phyloP scores from a whole-genome alignment of 2,797 vertebrate genomes.

The Setipinna tenuifilis region DNA sequence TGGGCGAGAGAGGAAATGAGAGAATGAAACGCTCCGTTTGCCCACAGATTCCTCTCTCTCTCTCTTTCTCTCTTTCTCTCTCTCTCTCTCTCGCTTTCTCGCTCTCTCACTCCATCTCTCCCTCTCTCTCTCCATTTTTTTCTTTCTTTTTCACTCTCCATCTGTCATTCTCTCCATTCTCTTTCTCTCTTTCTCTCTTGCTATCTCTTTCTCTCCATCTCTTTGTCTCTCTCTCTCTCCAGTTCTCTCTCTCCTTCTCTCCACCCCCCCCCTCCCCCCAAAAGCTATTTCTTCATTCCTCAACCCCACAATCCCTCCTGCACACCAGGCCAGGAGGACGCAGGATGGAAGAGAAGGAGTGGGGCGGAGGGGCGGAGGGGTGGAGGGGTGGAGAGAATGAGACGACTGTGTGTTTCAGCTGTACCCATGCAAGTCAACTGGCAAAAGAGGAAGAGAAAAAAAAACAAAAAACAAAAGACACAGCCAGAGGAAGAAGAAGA shows the following conservation, averaged over 20 bases:
- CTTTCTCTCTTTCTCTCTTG: background rate
- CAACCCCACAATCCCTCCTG: background rate
- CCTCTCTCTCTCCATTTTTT: background rate
- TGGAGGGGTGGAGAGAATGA: background rate
- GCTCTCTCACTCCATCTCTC: background rate
- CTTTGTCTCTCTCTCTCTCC: background rate
- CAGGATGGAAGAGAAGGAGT: background rate
- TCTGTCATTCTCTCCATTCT: too few species aligned
- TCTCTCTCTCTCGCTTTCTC: constrained; percentile 23
- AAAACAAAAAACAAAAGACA: background rate
- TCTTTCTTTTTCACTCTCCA: background rate
- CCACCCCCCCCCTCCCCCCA: background rate
- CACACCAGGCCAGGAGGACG: background rate
- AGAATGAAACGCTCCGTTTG: constrained; percentile 35
- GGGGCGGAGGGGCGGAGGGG: background rate
- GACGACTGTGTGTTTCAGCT: background rate
- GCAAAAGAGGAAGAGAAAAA: background rate
- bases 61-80: constrained; percentile 25
- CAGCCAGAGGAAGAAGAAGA: background rate
- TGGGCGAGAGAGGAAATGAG: constrained; percentile 49
- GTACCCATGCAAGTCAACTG: background rate
- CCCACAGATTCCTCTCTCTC: constrained; percentile 40
- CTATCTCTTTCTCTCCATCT: too few species aligned
- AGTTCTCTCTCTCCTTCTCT: background rate
- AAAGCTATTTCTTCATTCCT: background rate